A percentile compares a stretch with the other conserved stretches of the same genome.
Evolutionary conservation across 2,797 vertebrate genomes (phyloP).

Genomic region (Morus bassanus): DNA sequence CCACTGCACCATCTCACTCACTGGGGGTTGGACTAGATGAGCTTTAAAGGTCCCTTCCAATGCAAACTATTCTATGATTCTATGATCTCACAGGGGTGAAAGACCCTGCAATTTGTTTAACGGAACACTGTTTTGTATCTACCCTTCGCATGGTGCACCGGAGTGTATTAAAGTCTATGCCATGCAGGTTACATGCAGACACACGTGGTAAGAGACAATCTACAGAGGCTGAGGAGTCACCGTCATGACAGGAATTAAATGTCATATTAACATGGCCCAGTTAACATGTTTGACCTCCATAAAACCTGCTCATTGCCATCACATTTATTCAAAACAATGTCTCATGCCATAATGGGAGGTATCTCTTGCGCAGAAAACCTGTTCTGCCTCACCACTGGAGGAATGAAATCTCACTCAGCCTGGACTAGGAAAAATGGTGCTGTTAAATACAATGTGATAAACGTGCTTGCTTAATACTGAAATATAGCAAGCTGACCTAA

Average conservation of each 20-base stretch:
- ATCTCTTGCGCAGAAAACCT: neutral
- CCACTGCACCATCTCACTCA: neutral
- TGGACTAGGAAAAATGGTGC: neutral
- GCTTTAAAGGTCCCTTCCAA: neutral
- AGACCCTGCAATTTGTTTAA: neutral
- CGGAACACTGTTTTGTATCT: neutral
- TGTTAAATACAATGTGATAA: neutral
- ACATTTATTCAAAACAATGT: neutral
- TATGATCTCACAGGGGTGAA: neutral
- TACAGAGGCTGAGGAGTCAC: neutral
- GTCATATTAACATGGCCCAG: neutral
- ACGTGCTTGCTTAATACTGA: neutral
- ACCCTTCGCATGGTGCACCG: neutral
- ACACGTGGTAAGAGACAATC: neutral
- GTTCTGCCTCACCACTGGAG: neutral
- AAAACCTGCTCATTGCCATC: neutral
- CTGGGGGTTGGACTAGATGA: neutral
- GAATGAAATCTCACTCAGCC: neutral
- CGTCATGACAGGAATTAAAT: neutral
- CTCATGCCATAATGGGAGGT: neutral
- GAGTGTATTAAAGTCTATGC: neutral
- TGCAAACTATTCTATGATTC: neutral
- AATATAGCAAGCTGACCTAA: neutral
- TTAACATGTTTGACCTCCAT: neutral
- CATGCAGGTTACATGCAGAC: neutral